Evolutionary conservation across 2,888 invertebrate genomes (phyloP).

Genomic region (Junonia oenone): DNA sequence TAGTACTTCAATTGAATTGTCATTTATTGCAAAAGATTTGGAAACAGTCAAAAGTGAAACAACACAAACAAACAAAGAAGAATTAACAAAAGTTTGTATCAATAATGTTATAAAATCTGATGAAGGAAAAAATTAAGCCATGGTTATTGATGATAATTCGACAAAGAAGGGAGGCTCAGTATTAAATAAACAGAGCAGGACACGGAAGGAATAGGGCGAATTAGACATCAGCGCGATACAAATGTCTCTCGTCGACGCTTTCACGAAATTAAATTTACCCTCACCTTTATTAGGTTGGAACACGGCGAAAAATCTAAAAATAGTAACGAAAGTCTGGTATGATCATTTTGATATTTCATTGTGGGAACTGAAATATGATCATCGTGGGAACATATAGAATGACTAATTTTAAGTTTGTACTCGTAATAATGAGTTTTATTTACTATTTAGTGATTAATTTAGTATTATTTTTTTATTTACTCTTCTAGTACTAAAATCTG

Average conservation of each 20-base stretch:
- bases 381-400: too few species aligned
- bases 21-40: neutral
- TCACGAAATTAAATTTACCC: neutral
- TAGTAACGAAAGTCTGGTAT: neutral
- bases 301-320: neutral
- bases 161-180: neutral
- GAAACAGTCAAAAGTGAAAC: too few species aligned
- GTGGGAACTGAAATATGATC: too few species aligned
- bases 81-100: neutral
- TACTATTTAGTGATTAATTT: too few species aligned
- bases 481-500: too few species aligned
- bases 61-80: neutral
- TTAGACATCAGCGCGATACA: neutral
- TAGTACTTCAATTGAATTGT: neutral
- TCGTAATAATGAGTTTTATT: too few species aligned
- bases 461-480: too few species aligned
- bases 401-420: too few species aligned
- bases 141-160: neutral
- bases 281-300: neutral
- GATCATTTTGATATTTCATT: neutral
- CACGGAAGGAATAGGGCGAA: neutral
- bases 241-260: neutral
- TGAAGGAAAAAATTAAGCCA: neutral
- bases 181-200: neutral
- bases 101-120: neutral